Percentiles rank a stretch among this genome's conserved stretches.
These are phyloP conservation scores for Antigone vipio DNA, from an alignment of 2,113 vertebrate genomes.

Conservation along the genomic window DNA sequence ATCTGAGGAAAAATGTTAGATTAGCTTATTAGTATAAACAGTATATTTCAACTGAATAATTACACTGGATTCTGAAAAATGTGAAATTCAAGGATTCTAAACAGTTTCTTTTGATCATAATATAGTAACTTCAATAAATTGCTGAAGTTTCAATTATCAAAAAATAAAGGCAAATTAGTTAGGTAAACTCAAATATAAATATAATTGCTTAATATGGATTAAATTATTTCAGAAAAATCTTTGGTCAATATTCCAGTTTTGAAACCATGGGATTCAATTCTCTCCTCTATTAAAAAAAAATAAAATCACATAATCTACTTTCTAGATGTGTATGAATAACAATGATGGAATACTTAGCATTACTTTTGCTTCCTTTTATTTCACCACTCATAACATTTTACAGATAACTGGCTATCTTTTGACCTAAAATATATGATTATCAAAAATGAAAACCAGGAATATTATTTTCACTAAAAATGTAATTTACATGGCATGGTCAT, in stretches of 20 bases:
- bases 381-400: background rate
- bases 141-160: background rate
- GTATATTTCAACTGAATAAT: background rate
- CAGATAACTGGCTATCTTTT: background rate
- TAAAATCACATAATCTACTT: background rate
- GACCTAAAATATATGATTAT: background rate
- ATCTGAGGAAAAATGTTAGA: background rate
- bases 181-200: background rate
- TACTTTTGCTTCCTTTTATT: background rate
- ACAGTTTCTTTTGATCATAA: background rate
- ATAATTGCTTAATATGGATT: background rate
- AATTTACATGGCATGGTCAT: background rate
- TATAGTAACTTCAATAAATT: background rate
- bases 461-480: background rate
- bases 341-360: background rate
- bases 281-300: background rate
- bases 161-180: background rate
- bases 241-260: background rate
- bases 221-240: background rate
- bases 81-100: background rate
- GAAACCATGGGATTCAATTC: background rate
- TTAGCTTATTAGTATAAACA: background rate
- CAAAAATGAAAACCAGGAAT: background rate
- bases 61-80: background rate
- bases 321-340: background rate